These are phyloP conservation scores for Leptonema lineaticorne DNA, from an alignment of 1,140 invertebrate species.

Conservation along the genomic window DNA sequence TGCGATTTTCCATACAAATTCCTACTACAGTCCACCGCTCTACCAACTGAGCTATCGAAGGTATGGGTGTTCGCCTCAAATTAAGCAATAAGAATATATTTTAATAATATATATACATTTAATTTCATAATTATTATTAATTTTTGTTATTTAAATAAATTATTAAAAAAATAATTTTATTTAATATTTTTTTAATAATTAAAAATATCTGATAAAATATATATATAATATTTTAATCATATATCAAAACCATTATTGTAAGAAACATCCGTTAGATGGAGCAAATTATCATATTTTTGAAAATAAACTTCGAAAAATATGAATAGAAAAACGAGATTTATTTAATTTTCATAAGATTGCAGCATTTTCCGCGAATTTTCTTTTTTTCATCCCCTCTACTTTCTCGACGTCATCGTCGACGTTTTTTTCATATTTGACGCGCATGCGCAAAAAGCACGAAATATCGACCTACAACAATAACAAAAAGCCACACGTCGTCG, in stretches of 20 bases:
- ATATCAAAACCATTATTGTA: background rate
- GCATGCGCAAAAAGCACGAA: too few species aligned
- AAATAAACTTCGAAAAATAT: too few species aligned
- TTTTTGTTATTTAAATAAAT: background rate
- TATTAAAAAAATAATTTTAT: background rate
- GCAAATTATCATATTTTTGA: too few species aligned
- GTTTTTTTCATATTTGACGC: too few species aligned
- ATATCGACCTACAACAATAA: too few species aligned
- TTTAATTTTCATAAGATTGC: too few species aligned
- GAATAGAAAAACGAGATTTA: too few species aligned
- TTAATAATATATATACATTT: background rate
- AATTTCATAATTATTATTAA: background rate
- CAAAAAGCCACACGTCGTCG: too few species aligned
- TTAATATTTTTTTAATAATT: background rate
- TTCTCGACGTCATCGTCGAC: too few species aligned
- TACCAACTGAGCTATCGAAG: constrained; percentile 58
- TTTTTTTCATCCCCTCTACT: too few species aligned
- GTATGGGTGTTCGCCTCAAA: constrained; percentile 34
- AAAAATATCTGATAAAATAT: background rate
- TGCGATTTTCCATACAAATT: constrained; percentile 51
- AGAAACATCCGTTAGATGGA: background rate
- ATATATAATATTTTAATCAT: background rate
- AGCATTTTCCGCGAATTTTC: too few species aligned
- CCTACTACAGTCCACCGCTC: constrained; percentile 56
- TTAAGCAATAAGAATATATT: background rate